A percentile compares a stretch with the other conserved stretches of the same genome.
Conservation (phyloP, 2,888 invertebrate genomes). For the Lutraria lutraria region DNA sequence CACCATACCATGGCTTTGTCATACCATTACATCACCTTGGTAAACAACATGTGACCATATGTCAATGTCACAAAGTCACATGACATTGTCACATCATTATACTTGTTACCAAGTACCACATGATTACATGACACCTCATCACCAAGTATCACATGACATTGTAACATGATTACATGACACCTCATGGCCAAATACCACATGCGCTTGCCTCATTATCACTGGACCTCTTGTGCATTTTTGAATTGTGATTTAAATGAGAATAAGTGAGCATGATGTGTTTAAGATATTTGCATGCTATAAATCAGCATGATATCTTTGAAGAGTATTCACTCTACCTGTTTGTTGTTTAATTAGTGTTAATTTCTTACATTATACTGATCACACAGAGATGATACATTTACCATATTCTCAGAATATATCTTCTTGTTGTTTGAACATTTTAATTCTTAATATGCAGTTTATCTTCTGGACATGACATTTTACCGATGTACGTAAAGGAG, state of each 20-base stretch:
- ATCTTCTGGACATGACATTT: too few relatives aligned
- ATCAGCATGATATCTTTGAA: not conserved
- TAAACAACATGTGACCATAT: too few relatives aligned
- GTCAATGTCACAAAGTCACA: too few relatives aligned
- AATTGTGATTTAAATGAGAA: not conserved
- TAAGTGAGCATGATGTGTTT: constrained; percentile 31
- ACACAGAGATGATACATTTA: not conserved
- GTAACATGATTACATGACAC: not conserved
- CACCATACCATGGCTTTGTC: too few relatives aligned
- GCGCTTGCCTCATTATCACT: not conserved
- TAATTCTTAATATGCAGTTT: too few relatives aligned
- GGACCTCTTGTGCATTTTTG: not conserved
- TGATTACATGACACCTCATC: too few relatives aligned
- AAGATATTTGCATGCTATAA: constrained; percentile 14
- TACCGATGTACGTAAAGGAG: too few relatives aligned
- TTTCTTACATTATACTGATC: not conserved
- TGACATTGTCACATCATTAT: not conserved
- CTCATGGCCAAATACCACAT: too few relatives aligned
- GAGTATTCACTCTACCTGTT: not conserved
- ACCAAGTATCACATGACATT: not conserved
- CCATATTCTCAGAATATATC: too few relatives aligned
- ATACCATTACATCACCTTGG: too few relatives aligned
- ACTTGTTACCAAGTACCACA: too few relatives aligned
- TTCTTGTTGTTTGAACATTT: too few relatives aligned
- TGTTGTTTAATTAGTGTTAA: not conserved